Percentiles rank a stretch among this genome's conserved stretches.
phyloP scores from a whole-genome alignment of 2,113 vertebrate genomes.

The Apteryx owenii region DNA sequence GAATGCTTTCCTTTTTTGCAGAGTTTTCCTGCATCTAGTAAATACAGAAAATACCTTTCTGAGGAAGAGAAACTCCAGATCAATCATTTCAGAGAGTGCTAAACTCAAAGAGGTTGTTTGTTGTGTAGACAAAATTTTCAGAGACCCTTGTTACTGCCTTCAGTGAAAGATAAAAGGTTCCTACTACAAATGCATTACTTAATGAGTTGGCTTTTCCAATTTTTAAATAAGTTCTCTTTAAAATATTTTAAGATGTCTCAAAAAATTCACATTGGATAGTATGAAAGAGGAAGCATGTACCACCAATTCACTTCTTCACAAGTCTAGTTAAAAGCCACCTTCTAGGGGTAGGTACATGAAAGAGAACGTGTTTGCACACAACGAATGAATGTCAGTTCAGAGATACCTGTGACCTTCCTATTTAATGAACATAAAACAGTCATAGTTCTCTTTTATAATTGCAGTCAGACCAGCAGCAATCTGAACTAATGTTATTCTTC shows the following conservation, averaged over 20 bases:
- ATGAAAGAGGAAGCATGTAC: neutral
- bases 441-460: neutral
- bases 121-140: constrained; percentile 33
- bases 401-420: constrained; percentile 42
- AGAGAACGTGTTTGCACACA: constrained; percentile 1
- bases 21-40: neutral
- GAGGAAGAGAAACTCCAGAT: neutral
- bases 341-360: constrained; percentile 15
- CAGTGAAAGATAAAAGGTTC: constrained; percentile 52
- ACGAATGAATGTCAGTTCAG: constrained; percentile 35
- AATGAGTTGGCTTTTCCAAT: constrained; percentile 43
- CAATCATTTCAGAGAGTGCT: constrained; percentile 27
- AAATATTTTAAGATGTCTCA: constrained; percentile 30
- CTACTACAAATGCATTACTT: constrained; percentile 16
- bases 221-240: constrained; percentile 27
- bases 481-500: neutral
- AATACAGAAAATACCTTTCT: constrained; percentile 1
- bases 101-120: constrained; percentile 30
- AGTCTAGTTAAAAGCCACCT: neutral
- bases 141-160: constrained; percentile 1
- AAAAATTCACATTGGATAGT: neutral
- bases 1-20: neutral
- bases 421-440: neutral
- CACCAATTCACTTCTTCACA: neutral
- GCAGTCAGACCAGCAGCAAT: constrained; percentile 16